phyloP scores from a whole-genome alignment of 2,113 vertebrate species.

The Nipponia nippon region DNA sequence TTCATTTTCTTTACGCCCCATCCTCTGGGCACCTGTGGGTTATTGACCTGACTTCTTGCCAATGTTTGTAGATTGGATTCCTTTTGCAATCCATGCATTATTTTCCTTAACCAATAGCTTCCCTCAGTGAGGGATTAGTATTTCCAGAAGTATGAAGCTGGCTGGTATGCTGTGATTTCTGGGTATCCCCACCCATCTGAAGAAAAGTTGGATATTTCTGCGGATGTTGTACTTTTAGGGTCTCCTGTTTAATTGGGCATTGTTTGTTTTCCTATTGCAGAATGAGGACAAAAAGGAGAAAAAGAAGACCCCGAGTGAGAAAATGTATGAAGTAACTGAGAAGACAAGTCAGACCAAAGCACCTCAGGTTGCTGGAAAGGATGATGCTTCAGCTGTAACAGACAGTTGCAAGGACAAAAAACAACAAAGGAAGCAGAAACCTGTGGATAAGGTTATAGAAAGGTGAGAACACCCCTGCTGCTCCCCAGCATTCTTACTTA shows the following conservation, averaged over 20 bases:
- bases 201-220: background rate
- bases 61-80: background rate
- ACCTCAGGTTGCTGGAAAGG: background rate
- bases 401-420: background rate
- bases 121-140: background rate
- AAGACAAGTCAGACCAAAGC: background rate
- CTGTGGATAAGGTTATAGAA: background rate
- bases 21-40: background rate
- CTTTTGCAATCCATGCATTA: fast-evolving
- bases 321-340: fast-evolving
- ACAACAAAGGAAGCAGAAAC: background rate
- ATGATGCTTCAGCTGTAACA: background rate
- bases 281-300: background rate
- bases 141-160: background rate
- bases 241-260: background rate
- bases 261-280: background rate
- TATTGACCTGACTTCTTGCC: background rate
- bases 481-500: background rate
- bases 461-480: constrained; percentile 29
- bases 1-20: background rate
- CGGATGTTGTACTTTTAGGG: background rate
- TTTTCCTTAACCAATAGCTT: background rate
- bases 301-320: background rate
- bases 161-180: background rate
- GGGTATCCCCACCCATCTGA: background rate